Evolutionary conservation across 2,888 invertebrate genomes (phyloP), one percentile per base, ranked within the genome.

Genomic region (Parnassius glacialis): DNA sequence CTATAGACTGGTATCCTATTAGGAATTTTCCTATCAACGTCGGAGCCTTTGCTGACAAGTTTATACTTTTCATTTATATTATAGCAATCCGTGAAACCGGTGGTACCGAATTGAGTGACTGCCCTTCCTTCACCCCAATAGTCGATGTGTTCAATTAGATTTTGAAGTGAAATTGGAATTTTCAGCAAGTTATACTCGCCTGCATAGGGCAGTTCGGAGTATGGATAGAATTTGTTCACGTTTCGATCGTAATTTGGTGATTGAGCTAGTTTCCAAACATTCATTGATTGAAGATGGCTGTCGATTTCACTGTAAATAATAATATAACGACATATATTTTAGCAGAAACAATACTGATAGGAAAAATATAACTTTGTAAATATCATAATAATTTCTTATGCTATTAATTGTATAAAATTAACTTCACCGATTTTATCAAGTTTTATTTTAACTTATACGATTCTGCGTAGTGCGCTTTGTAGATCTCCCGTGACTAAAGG

Each of bases 281-380:
- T 41, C 52, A 9, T 52, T 41, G n/a, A 52, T 9, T 52, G 34
- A 42, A 52, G 52, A 9, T 52, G n/a, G 52, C 41, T 52, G 42
- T 52, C 52, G n/a, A 52, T 42, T 52, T 52, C 52, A 52, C 52
- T 52, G 52, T n/a, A 52, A 52, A 52, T 45, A 12, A 45, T 12
- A 45, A 10, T 12, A 45, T 12, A 10, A 51, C 2, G 16, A 20
- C 2, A 20, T 2, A 20, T 20, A 20, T 20, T 20, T 20, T 2
- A 20, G 20, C 20, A 20, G 20, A 2, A 20, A 20, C 2, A 20
- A 20, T 20, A 20, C 2, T 2, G 20, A 20, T 20, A 20, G 20
- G 20, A 20, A 20, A 20, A 20, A 2, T 20, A 0, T 20, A 2
- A 20, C 20, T 20, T 20, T 20, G 20, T 20, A 20, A 20, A 20